A percentile compares a stretch with the other conserved stretches of the same genome.
Conservation (phyloP, 2,113 vertebrate genomes). For the Todiramphus saurophagus region DNA sequence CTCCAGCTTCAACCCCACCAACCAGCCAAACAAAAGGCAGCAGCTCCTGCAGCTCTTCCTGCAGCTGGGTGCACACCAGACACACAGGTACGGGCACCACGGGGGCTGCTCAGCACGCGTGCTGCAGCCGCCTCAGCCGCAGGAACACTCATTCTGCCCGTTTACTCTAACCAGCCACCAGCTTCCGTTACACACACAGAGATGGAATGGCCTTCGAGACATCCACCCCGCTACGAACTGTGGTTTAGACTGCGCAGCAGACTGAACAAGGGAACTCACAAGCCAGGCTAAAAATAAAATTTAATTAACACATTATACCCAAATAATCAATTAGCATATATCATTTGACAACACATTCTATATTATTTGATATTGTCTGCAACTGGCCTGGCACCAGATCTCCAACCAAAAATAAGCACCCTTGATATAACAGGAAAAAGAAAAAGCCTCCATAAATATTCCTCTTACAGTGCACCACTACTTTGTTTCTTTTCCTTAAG, state of each 20-base stretch:
- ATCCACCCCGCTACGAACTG: background rate
- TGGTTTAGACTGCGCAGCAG: background rate
- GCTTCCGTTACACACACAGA: background rate
- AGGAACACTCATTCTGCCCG: background rate
- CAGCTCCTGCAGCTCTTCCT: background rate
- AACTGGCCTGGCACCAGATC: background rate
- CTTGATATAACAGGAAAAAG: background rate
- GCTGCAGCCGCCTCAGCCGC: background rate
- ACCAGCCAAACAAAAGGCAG: background rate
- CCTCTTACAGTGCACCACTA: background rate
- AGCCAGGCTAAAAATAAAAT: slow-evolving; percentile 22
- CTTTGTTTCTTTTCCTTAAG: background rate
- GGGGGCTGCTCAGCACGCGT: rapidly evolving
- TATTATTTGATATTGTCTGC: slow-evolving; percentile 16
- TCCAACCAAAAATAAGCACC: slow-evolving; percentile 24
- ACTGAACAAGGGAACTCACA: background rate
- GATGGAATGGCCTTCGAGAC: background rate
- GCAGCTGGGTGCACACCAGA: background rate
- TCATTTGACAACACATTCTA: background rate
- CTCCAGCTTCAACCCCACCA: background rate
- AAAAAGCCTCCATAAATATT: background rate
- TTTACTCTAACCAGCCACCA: background rate
- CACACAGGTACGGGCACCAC: rapidly evolving
- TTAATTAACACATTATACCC: background rate
- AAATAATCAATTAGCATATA: slow-evolving; percentile 40